Percentiles rank a stretch among this genome's conserved stretches.
Conservation (phyloP, 1,140 invertebrate species). For the Drosophila guanche region DNA sequence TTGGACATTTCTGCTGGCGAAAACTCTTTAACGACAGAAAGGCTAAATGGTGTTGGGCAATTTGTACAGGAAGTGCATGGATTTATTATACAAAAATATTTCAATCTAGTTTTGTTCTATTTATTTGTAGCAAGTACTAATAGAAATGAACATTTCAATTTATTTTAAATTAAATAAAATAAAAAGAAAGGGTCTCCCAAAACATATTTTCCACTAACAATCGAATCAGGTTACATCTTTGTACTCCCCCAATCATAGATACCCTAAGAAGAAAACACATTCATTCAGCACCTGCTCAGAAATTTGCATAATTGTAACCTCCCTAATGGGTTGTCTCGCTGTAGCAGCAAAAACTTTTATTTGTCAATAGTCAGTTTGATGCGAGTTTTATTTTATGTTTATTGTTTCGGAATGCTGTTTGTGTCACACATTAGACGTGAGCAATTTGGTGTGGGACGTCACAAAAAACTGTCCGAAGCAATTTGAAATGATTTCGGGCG, state of each 20-base stretch:
- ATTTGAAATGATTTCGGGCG: slow-evolving; percentile 46
- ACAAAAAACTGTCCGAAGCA: slow-evolving; percentile 29
- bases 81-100: too few species aligned
- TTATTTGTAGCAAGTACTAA: too few species aligned
- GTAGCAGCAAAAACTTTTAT: slow-evolving; percentile 12
- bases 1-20: slow-evolving; percentile 5
- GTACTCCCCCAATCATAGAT: too few species aligned
- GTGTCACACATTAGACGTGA: slow-evolving; percentile 21
- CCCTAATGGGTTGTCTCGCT: background rate
- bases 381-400: slow-evolving; percentile 30
- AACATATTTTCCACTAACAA: too few species aligned
- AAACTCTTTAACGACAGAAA: background rate
- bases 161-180: too few species aligned
- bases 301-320: slow-evolving; percentile 19
- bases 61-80: too few species aligned
- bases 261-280: too few species aligned
- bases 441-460: background rate
- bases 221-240: too few species aligned
- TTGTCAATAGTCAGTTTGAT: slow-evolving; percentile 12
- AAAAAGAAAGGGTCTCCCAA: too few species aligned
- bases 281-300: background rate
- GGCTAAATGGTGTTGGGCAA: too few species aligned
- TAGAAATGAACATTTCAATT: too few species aligned
- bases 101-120: too few species aligned
- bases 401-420: slow-evolving; percentile 23